Conservation (phyloP, 2,888 invertebrate genomes). For the Meiosimyza platycephala region DNA sequence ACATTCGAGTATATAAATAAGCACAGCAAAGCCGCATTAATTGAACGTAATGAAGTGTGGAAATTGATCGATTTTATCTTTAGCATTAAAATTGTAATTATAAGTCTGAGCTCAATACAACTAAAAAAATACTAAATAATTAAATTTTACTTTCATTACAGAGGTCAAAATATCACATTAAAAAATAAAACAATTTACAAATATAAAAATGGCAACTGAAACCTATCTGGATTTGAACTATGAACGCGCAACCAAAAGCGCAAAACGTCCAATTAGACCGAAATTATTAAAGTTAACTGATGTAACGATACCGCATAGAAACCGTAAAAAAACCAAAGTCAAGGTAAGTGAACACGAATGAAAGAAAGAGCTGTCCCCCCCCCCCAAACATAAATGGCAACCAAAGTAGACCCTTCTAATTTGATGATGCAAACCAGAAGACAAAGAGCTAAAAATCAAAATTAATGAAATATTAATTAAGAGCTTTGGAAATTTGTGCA, state of each 20-base stretch:
- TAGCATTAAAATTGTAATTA: neutral
- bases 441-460: too few species aligned
- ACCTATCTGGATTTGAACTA: constrained; percentile 61
- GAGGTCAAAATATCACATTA: constrained; percentile 16
- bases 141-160: neutral
- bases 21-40: too few species aligned
- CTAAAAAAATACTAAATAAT: neutral
- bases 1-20: too few species aligned
- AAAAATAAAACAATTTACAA: neutral
- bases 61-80: too few species aligned
- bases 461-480: too few species aligned
- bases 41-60: too few species aligned
- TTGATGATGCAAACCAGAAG: too few species aligned
- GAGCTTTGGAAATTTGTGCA: too few species aligned
- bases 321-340: constrained; percentile 65
- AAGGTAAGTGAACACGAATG: constrained; percentile 55
- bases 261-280: constrained; percentile 63
- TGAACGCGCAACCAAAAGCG: constrained; percentile 58
- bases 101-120: neutral
- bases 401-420: too few species aligned
- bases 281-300: constrained; percentile 65
- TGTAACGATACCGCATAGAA: constrained; percentile 64
- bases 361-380: too few species aligned
- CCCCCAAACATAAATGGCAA: too few species aligned
- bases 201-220: constrained; percentile 62